Conservation (phyloP, 2,888 invertebrate genomes). For the Ptycholaimellus sp. region DNA sequence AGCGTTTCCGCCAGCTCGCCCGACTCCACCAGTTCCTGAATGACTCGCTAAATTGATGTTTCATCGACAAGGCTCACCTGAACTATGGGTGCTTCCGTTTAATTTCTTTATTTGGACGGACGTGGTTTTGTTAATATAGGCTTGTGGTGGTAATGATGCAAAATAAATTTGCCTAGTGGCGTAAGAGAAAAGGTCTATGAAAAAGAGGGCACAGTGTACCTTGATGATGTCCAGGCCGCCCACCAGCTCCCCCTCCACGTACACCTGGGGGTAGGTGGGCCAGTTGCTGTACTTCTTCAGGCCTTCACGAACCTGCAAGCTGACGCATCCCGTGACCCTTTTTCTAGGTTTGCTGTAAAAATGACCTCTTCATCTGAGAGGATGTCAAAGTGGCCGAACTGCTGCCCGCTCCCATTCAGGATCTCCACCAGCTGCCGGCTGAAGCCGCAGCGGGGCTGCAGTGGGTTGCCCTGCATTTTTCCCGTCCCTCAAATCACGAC, state of each 20-base stretch:
- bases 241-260: conserved; percentile 34
- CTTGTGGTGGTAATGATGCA: no score
- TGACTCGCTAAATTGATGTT: no score
- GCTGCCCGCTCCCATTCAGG: conserved; percentile 39
- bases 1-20: no score
- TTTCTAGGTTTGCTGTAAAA: conserved; percentile 7
- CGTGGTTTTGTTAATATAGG: no score
- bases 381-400: conserved; percentile 34
- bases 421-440: conserved; percentile 51
- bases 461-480: conserved; percentile 34
- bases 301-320: conserved; percentile 13
- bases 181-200: no score
- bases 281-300: conserved; percentile 33
- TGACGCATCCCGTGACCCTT: conserved; percentile 2
- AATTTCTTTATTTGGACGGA: no score
- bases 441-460: conserved; percentile 35
- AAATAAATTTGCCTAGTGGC: no score
- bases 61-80: no score
- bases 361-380: conserved; percentile 31
- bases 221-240: conserved; percentile 36
- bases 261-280: conserved; percentile 37
- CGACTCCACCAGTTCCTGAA: no score
- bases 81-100: no score
- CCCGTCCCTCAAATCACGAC: no score
- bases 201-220: conserved; percentile 2